These are phyloP conservation scores for Clivina fossor DNA, from an alignment of 2,888 invertebrate genomes.

Conservation along the genomic window DNA sequence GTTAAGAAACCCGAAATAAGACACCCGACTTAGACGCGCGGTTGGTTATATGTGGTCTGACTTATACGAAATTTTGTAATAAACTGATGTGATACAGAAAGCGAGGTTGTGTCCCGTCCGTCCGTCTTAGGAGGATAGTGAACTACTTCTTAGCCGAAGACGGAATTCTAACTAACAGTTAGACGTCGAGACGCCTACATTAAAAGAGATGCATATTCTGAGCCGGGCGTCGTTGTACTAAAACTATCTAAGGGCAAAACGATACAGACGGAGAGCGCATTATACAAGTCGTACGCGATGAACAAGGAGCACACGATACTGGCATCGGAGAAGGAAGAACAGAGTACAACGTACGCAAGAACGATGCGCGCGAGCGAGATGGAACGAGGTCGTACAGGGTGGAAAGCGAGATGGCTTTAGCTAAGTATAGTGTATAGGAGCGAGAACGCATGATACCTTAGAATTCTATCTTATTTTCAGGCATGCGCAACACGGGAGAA, in stretches of 20 bases:
- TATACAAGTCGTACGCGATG: constrained; percentile 48
- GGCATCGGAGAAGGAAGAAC: constrained; percentile 46
- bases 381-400: constrained; percentile 34
- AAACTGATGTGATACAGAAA: too few relatives aligned
- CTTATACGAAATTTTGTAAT: too few relatives aligned
- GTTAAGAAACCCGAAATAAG: too few relatives aligned
- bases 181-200: constrained; percentile 52
- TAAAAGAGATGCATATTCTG: constrained; percentile 48
- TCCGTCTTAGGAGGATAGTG: background rate
- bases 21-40: too few relatives aligned
- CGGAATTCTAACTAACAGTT: constrained; percentile 23
- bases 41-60: too few relatives aligned
- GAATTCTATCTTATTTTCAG: constrained; percentile 52
- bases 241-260: constrained; percentile 52
- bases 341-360: constrained; percentile 46
- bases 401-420: constrained; percentile 10
- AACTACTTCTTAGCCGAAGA: constrained; percentile 17
- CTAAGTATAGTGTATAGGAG: constrained; percentile 36
- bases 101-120: too few relatives aligned
- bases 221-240: constrained; percentile 50
- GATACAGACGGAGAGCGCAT: constrained; percentile 46
- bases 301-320: constrained; percentile 46
- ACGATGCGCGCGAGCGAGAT: constrained; percentile 47
- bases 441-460: constrained; percentile 50
- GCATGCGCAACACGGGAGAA: constrained; percentile 48